phyloP scores from a whole-genome alignment of 1,140 invertebrate genomes.

The Alviniconcha marisindica region DNA sequence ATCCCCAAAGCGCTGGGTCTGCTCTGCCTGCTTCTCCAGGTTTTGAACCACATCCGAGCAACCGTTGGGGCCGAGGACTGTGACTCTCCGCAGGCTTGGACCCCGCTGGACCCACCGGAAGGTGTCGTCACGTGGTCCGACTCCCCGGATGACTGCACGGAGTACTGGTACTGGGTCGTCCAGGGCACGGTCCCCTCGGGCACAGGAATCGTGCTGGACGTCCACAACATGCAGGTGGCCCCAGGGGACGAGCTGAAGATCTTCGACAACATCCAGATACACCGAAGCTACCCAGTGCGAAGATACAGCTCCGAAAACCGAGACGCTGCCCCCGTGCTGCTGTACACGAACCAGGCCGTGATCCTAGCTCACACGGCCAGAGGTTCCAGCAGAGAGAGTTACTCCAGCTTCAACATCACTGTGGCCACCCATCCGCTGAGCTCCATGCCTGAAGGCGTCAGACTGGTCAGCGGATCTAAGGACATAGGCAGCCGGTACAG shows the following conservation, averaged over 20 bases:
- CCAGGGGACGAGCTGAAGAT: neutral
- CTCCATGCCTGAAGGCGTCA: neutral
- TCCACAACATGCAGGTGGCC: neutral
- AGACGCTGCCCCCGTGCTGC: neutral
- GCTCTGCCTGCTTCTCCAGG: too few species aligned
- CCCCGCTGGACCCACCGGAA: neutral
- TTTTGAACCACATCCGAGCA: too few species aligned
- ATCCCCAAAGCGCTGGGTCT: too few species aligned
- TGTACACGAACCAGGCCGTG: neutral
- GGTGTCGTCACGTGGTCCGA: neutral
- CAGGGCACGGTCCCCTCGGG: neutral
- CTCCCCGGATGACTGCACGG: neutral
- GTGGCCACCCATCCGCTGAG: neutral
- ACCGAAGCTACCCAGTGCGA: neutral
- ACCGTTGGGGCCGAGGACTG: too few species aligned
- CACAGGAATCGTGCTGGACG: neutral
- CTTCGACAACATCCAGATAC: neutral
- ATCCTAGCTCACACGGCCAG: neutral
- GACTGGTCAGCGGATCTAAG: neutral
- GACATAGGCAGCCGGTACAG: neutral
- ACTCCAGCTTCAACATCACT: neutral
- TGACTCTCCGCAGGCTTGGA: too few species aligned
- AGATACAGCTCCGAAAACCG: neutral
- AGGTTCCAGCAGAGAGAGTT: neutral
- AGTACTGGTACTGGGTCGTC: neutral